Base-by-base conservation (phyloP, 2,888 invertebrate species). In the Seira musarum region DNA sequence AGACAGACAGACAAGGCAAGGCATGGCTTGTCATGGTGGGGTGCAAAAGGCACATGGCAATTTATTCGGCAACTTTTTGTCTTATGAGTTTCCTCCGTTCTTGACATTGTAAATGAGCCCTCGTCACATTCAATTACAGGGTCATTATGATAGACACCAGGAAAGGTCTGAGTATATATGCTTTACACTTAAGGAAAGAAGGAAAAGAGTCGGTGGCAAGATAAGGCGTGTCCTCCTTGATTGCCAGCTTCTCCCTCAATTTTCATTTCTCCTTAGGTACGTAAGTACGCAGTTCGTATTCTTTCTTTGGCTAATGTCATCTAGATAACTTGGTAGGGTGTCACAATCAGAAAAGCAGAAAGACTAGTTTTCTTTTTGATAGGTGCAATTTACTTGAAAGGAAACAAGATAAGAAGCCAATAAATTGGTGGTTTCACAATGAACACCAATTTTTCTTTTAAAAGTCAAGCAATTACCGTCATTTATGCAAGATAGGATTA, bases 41-140 rank as follows among this genome's bases (percentile, higher is more conserved):
- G n/a, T n/a, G n/a, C n/a, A n/a, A n/a, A n/a, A n/a, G n/a, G n/a
- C n/a, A n/a, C n/a, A n/a, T n/a, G n/a, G n/a, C n/a, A n/a, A n/a
- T n/a, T 60, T 22, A 15, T 3, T 60, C 17, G 17, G 19, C 19
- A 3, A 15, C 17, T 57, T 57, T 17, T 60, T 60, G 60, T 5
- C 25, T 65, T 65, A 71, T 77, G 65, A 60, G 35, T 19, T 70
- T 70, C 61, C 46, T 70, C 65, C 46, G 65, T 40, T 65, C 71
- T 77, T 77, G 77, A 77, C 77, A 71, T 71, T 77, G 66, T 77
- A 77, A 77, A 77, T 77, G 77, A 77, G 77, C 71, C 65, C 25
- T 66, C 70, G 71, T 77, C 77, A 77, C 77, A 77, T 64, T 71
- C 77, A 77, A 77, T 77, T 77, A 71, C 66, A 77, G 70, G 71